Base-by-base conservation (phyloP, 2,888 invertebrate genomes). In the Timandra comae region DNA sequence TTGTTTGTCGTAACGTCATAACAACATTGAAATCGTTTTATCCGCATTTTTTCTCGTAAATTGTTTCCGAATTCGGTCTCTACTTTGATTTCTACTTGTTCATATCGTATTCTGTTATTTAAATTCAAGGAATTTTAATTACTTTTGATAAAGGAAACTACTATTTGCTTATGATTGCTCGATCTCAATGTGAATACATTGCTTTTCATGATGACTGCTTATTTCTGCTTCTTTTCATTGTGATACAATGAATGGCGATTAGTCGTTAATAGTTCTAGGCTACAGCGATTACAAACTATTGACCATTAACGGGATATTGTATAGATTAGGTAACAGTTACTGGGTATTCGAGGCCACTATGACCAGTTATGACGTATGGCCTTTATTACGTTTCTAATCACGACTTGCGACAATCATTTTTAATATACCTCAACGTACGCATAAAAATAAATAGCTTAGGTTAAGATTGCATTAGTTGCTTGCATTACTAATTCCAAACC, bases 1-100 rank as follows among this genome's bases (percentile, higher is more conserved):
- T 43, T 38, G 39, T 48, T 50, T 41, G 43, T 54, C 16, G 16
- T 34, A 27, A 24, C 29, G 29, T 56, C 56, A 57, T 58, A 48
- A 51, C 33, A 16, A 16, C 16, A 16, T 42, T 30, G 33, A 34
- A 51, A 49, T 50, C 29, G 30, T 38, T 38, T 41, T 37, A 31
- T 40, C 33, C 39, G 42, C 36, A 37, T 41, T 44, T 42, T 24
- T 13, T 19, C 12, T 35, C 26, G 35, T 35, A 27, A 34, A 38
- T 36, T 36, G 32, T 38, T 36, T 38, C 33, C 33, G 29, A 42
- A 38, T 42, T 26, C 11, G 16, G 16, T 6, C 16, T 3, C 16
- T 16, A 5, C 3, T 1, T 5, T 6, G 16, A 16, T 16, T 16
- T 16, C 16, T 16, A 16, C 16, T 16, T 22, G 16, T 30, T 43